Percentiles rank a stretch among this genome's conserved stretches.
These are phyloP conservation scores for Rhopalosiphum padi DNA, from an alignment of 1,140 invertebrate species.

Conservation along the genomic window DNA sequence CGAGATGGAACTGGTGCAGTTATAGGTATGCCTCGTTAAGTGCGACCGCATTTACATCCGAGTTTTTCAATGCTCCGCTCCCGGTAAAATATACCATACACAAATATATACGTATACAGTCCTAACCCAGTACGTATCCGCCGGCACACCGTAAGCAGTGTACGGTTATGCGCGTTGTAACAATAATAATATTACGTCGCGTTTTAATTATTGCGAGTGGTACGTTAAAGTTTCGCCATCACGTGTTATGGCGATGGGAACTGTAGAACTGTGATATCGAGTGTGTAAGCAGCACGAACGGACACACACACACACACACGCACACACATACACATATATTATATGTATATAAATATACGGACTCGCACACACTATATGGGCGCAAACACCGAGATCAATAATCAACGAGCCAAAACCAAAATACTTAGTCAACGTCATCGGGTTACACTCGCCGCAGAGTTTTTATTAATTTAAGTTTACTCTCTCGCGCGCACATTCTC, in stretches of 20 bases:
- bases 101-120: not conserved
- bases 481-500: not conserved
- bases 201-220: slow-evolving; percentile 37
- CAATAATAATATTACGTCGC: not conserved
- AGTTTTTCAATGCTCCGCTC: not conserved
- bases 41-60: not conserved
- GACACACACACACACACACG: not conserved
- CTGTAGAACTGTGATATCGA: not conserved
- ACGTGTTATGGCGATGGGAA: not conserved
- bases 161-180: not conserved
- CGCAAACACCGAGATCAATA: not conserved
- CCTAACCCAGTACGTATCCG: not conserved
- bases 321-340: no score
- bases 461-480: slow-evolving; percentile 54
- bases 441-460: slow-evolving; percentile 9
- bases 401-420: slow-evolving; percentile 42
- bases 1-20: not conserved
- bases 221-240: not conserved
- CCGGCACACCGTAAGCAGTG: not conserved
- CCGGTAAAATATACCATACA: not conserved
- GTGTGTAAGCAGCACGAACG: not conserved
- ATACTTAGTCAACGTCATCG: slow-evolving; percentile 48
- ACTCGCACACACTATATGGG: not conserved
- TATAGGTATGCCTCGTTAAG: not conserved
- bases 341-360: no score